These are phyloP conservation scores for Rallus limicola DNA, from an alignment of 2,113 vertebrate species.

Conservation along the genomic window DNA sequence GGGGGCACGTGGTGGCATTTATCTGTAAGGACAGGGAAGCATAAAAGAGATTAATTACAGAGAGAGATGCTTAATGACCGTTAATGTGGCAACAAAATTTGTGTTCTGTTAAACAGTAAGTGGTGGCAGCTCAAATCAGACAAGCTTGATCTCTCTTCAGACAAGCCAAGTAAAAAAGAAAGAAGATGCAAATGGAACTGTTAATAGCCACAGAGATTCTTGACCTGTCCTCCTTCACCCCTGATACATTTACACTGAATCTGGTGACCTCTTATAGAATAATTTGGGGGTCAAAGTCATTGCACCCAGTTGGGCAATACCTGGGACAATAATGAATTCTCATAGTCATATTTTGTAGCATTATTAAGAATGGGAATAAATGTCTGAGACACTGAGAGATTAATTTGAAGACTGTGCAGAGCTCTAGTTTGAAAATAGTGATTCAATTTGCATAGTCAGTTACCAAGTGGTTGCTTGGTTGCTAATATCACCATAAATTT, in stretches of 20 bases:
- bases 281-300: background rate
- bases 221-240: background rate
- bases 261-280: background rate
- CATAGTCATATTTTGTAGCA: background rate
- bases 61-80: background rate
- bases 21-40: background rate
- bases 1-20: background rate
- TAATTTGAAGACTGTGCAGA: background rate
- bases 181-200: slow-evolving; percentile 5
- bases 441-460: slow-evolving; percentile 7
- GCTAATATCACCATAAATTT: background rate
- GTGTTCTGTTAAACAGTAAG: background rate
- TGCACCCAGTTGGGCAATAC: background rate
- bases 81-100: background rate
- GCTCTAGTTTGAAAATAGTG: background rate
- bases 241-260: background rate
- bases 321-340: background rate
- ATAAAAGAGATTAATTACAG: background rate
- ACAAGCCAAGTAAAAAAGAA: background rate
- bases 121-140: background rate
- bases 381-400: background rate
- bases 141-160: background rate
- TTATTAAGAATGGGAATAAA: background rate
- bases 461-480: background rate
- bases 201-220: background rate